Percentiles rank a stretch among this genome's conserved stretches.
These are phyloP conservation scores for Pecten maximus DNA, from an alignment of 2,888 invertebrate genomes.

Conservation along the genomic window DNA sequence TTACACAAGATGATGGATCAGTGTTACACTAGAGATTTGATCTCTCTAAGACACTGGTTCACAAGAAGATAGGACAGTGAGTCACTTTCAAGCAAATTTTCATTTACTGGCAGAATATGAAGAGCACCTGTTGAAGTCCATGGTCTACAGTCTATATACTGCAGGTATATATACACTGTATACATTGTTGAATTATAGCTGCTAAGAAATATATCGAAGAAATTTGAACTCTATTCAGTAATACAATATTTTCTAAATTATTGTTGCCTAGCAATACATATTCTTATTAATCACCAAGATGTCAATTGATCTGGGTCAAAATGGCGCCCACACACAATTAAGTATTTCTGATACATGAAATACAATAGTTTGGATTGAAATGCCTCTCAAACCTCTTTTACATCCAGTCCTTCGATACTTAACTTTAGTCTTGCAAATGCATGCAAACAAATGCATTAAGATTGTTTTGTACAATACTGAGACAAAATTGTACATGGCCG, in stretches of 20 bases:
- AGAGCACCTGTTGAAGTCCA: too few relatives aligned
- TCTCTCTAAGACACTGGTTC: too few relatives aligned
- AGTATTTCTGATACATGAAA: background rate
- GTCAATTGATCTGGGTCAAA: background rate
- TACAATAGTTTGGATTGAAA: background rate
- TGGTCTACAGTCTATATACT: too few relatives aligned
- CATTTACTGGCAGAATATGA: too few relatives aligned
- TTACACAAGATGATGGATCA: too few relatives aligned
- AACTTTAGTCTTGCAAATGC: background rate
- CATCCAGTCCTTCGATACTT: background rate
- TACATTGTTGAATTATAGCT: too few relatives aligned
- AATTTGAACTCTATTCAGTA: background rate
- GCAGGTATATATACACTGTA: too few relatives aligned
- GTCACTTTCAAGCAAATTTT: too few relatives aligned
- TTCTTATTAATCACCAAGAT: background rate
- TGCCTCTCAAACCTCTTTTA: background rate
- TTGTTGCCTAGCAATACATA: conserved; percentile 1
- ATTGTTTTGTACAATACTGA: background rate
- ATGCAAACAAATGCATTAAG: background rate
- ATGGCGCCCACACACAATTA: background rate
- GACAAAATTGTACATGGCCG: background rate
- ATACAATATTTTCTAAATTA: background rate
- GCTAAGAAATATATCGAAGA: background rate
- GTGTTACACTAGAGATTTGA: too few relatives aligned
- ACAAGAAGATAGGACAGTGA: too few relatives aligned